Conservation (phyloP, 2,888 invertebrate genomes). For the Pterobdella sp. region DNA sequence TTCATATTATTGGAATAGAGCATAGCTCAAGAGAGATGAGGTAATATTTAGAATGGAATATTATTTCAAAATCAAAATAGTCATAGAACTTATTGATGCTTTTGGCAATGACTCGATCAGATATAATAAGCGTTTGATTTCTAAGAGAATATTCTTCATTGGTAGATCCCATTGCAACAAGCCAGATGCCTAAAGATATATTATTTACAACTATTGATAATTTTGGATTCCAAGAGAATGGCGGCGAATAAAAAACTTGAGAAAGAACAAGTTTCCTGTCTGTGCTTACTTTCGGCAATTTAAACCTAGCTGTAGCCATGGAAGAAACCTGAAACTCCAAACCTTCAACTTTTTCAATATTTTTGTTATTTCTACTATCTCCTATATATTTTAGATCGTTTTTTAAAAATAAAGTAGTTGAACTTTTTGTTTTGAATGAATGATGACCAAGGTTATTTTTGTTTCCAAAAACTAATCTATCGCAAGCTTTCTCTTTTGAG, state of each 20-base stretch:
- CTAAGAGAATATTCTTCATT: slow-evolving; percentile 33
- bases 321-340: slow-evolving; percentile 27
- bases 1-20: background rate
- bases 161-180: slow-evolving; percentile 36
- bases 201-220: slow-evolving; percentile 32
- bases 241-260: slow-evolving; percentile 31
- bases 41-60: background rate
- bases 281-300: background rate
- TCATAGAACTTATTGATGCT: background rate
- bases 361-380: slow-evolving; percentile 22
- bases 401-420: slow-evolving; percentile 19
- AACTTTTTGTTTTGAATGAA: slow-evolving; percentile 16
- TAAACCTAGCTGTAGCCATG: slow-evolving; percentile 26
- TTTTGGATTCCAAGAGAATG: slow-evolving; percentile 34
- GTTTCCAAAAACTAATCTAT: slow-evolving; percentile 30
- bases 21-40: slow-evolving; percentile 10
- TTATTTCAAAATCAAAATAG: background rate
- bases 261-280: slow-evolving; percentile 29
- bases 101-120: background rate
- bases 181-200: slow-evolving; percentile 29
- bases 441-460: slow-evolving; percentile 28
- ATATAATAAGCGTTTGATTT: slow-evolving; percentile 20
- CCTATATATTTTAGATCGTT: slow-evolving; percentile 30
- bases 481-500: slow-evolving; percentile 20
- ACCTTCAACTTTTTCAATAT: slow-evolving; percentile 22